A percentile compares a stretch with the other conserved stretches of the same genome.
Evolutionary conservation across 1,140 invertebrate genomes (phyloP).

Genomic region (Drosophila oshimai): DNA sequence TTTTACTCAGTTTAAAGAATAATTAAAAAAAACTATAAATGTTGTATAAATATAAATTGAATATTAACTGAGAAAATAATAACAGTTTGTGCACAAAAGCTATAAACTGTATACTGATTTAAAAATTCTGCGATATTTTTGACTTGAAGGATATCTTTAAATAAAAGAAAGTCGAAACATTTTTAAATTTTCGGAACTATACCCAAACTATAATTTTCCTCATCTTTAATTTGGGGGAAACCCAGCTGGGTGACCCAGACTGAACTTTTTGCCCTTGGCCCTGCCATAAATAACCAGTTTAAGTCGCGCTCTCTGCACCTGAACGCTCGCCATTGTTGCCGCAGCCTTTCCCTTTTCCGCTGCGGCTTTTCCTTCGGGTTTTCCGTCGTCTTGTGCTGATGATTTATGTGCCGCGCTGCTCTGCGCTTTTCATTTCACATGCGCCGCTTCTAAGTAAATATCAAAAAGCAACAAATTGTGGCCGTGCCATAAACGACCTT

Average conservation of each 20-base stretch:
- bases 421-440: conserved; percentile 54
- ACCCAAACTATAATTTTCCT: neutral
- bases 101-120: no score
- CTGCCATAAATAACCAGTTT: conserved; percentile 70
- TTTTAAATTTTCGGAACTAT: neutral
- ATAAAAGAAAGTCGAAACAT: no score
- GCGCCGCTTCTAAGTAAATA: conserved; percentile 67
- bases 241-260: conserved; percentile 14
- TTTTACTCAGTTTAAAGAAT: no score
- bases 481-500: conserved; percentile 47
- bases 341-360: conserved; percentile 35
- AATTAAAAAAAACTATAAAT: no score
- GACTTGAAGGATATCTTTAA: no score
- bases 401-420: conserved; percentile 53
- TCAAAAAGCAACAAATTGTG: conserved; percentile 78
- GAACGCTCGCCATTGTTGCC: conserved; percentile 35
- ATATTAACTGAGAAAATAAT: no score
- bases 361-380: conserved; percentile 40
- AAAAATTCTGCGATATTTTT: no score
- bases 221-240: neutral
- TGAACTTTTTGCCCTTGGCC: conserved; percentile 36
- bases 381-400: conserved; percentile 42
- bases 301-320: conserved; percentile 56
- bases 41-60: no score
- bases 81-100: no score